A percentile compares a stretch with the other conserved stretches of the same genome.
These are phyloP conservation scores for Choloepus didactylus DNA, from an alignment of 2,797 vertebrate species.

Conservation along the genomic window DNA sequence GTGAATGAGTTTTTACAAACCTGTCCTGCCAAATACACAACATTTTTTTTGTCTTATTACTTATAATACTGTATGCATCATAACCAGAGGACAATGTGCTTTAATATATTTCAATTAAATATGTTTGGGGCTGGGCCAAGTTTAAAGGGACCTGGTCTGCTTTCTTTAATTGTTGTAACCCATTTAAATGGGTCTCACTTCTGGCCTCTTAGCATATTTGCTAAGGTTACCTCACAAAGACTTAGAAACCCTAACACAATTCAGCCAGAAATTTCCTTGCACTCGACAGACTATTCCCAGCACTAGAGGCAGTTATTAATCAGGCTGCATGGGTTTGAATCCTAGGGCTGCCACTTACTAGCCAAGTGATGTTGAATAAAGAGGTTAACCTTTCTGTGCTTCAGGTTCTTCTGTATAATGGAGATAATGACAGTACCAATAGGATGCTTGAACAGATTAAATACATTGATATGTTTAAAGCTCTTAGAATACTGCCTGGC, in stretches of 20 bases:
- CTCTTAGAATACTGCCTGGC: fast-evolving
- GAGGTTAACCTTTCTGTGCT: fast-evolving
- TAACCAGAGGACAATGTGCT: background rate
- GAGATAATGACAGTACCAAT: background rate
- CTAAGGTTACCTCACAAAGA: fast-evolving
- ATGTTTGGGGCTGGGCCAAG: fast-evolving
- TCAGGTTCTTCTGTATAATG: background rate
- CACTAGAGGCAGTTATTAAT: fast-evolving
- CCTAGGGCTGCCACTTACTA: fast-evolving
- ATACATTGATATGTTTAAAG: fast-evolving
- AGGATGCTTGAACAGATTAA: background rate
- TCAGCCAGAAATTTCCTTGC: fast-evolving
- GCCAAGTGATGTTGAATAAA: background rate
- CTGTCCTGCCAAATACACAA: fast-evolving
- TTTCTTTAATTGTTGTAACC: fast-evolving
- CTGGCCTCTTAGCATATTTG: background rate
- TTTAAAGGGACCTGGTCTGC: background rate
- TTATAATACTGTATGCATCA: fast-evolving
- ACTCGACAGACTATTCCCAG: fast-evolving
- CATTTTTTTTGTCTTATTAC: background rate
- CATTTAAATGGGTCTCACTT: fast-evolving
- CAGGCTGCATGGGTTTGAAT: fast-evolving
- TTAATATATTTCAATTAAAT: fast-evolving
- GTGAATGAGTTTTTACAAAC: too few relatives aligned
- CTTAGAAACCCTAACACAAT: fast-evolving